phyloP scores from a whole-genome alignment of 2,888 invertebrate genomes.

The Chironomus tentans region DNA sequence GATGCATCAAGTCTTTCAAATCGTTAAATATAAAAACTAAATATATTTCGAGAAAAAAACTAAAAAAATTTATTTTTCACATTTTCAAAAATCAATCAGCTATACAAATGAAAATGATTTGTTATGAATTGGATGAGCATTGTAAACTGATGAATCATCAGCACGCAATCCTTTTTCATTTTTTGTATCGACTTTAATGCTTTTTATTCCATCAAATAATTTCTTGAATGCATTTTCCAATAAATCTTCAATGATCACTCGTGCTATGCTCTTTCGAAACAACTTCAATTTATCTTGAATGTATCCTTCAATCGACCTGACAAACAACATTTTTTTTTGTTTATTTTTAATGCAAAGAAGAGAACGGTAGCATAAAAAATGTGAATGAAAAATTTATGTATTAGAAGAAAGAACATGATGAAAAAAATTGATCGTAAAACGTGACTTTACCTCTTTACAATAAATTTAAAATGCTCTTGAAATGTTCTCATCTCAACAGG shows the following conservation, averaged over 20 bases:
- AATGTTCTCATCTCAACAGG: neutral
- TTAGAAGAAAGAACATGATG: neutral
- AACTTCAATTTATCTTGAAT: neutral
- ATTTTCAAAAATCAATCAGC: neutral
- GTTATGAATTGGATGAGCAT: neutral
- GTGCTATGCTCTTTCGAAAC: neutral
- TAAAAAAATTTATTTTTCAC: too few relatives aligned
- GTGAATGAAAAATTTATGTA: neutral
- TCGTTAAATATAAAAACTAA: too few relatives aligned
- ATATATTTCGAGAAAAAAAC: too few relatives aligned
- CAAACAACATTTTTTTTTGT: too few relatives aligned
- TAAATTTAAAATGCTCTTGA: neutral
- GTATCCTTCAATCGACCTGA: conserved; percentile 1
- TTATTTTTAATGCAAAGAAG: neutral
- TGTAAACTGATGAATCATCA: neutral
- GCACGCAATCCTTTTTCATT: neutral
- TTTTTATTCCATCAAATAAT: neutral
- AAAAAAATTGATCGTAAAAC: neutral
- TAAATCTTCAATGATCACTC: neutral
- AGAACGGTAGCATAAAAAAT: neutral
- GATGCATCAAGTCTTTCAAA: too few relatives aligned
- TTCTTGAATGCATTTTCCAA: neutral
- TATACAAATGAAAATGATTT: neutral
- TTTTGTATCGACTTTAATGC: neutral
- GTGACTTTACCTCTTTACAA: neutral